Conservation (phyloP, 1,140 invertebrate genomes). For the Philaenus spumarius region DNA sequence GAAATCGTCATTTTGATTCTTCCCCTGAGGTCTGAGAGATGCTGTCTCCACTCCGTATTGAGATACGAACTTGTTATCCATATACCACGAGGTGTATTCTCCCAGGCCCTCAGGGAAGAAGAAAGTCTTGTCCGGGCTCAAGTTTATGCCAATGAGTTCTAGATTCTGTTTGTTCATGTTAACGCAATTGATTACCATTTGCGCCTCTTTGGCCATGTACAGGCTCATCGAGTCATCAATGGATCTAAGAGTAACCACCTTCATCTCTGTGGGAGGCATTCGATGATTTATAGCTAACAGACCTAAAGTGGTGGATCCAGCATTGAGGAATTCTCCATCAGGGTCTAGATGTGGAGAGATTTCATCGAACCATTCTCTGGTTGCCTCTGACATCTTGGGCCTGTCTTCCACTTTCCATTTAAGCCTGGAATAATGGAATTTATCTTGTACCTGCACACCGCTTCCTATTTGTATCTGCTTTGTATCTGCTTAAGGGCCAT, state of each 20-base stretch:
- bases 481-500: not conserved
- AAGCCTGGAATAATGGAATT: not conserved
- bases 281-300: constrained; percentile 12
- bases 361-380: not conserved
- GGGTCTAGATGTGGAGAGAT: not conserved
- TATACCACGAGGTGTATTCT: too few species aligned
- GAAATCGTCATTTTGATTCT: not conserved
- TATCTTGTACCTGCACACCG: too few species aligned
- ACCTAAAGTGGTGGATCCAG: constrained; percentile 16
- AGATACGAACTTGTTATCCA: too few species aligned
- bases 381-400: not conserved
- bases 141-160: not conserved
- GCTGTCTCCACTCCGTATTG: too few species aligned
- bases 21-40: too few species aligned
- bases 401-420: not conserved
- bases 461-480: too few species aligned
- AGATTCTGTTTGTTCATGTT: too few species aligned
- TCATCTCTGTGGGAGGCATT: too few species aligned
- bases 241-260: constrained; percentile 4
- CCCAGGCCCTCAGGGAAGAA: too few species aligned
- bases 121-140: too few species aligned
- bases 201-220: not conserved
- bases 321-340: not conserved
- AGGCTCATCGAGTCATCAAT: constrained; percentile 12
- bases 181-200: not conserved